Evolutionary conservation across 1,140 invertebrate species (phyloP), one percentile per base, ranked within the genome.

Genomic region (Drosophila lacteicornis): DNA sequence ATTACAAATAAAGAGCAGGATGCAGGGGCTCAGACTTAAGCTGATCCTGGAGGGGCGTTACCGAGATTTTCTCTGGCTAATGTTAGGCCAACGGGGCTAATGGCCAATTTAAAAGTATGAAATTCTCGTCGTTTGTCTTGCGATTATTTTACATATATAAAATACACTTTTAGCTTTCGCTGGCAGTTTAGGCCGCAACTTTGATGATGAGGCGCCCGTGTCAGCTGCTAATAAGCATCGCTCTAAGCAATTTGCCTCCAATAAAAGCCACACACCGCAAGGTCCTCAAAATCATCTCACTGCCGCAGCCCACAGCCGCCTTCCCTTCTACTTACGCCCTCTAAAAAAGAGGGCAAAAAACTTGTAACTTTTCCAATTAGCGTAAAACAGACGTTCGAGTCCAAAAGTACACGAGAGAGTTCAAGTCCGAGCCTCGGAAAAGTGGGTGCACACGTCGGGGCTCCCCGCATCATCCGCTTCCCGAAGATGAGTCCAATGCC

Each of bases 311-410:
- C 50, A 12, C 27, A 36, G 58, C 12, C 30, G 12, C 22, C 59
- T 25, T 47, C 42, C 30, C 36, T 36, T 12, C 12, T 27, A 49
- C 59, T 17, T 27, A 33, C 30, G 45, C 69, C 43, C 43, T 27
- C 70, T 58, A 25, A 33, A 69, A 76, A 76, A 56, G 56, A 47
- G 36, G 47, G 36, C 55, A 69, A 63, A 86, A 86, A 87, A 90
- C 84, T 90, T 90, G 81, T 85, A 88, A 88, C 84, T 88, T 88
- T 88, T 88, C 85, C 85, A 88, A 88, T 88, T 88, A 88, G 84
- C 84, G 84, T 80, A 80, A 87, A 87, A 87, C 86, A 88, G 77
- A 82, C 80, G 67, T 77, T 78, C 67, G 55, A 79, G 66, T 78
- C 58, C 58, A 77, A 69, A 69, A 68, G 57, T 55, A 78, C 66